Evolutionary conservation across 2,113 vertebrate species (phyloP), one percentile per base, ranked within the genome.

Genomic region (Spizaetus ornatus): DNA sequence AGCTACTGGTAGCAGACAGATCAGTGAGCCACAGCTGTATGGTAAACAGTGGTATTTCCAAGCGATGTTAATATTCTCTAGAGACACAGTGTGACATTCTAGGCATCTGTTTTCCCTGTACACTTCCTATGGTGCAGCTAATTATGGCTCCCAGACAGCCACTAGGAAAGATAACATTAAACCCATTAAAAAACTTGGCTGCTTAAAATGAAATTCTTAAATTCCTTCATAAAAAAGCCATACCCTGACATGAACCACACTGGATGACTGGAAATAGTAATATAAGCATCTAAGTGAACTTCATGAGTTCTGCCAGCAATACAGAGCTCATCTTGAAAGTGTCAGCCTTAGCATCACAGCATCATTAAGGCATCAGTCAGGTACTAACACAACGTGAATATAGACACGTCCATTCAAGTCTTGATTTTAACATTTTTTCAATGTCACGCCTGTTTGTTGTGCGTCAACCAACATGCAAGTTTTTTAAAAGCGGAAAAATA

Each of bases 11-110:
- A 62, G 78, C 2, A 93, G 62, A 56, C 22, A 74, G 73, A 47
- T 34, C 43, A 18, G 61, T 5, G 45, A 79, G 61, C 43, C 73
- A 92, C 82, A 88, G 81, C 71, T 81, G 72, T 36, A 86, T 82
- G 82, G 90, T 77, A 90, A 91, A 65, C 2, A 6, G 43, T 90
- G 87, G 89, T 80, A 97, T 92, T 95, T 94, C 87, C 78, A 93
- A 82, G 72, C 20, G 8, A 89, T 53, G 36, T 83, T 80, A 82
- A 63, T 45, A 73, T 47, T 83, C 85, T 81, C 87, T 34, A 66
- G 78, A 85, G 95, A 86, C 40, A 71, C 73, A 90, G 62, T 14
- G 55, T 94, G 82, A 85, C 88, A 96, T 93, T 95, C 82, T 25
- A 78, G 69, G 50, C 92, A 94, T 48, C 88, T 97, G 88, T 89